phyloP scores from a whole-genome alignment of 2,113 vertebrate genomes.

The Embiotoca jacksoni region DNA sequence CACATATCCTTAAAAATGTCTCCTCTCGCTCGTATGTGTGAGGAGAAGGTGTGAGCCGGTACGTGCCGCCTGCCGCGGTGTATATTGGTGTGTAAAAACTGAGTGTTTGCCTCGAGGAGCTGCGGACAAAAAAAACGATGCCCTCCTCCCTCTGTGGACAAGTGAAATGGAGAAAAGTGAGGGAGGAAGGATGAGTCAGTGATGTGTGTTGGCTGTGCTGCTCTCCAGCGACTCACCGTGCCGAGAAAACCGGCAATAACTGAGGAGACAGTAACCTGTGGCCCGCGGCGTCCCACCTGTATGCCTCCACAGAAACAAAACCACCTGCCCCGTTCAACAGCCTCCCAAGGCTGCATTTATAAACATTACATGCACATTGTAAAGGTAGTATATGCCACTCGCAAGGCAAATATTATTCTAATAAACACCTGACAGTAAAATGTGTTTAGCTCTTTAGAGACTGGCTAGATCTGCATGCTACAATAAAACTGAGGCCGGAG shows the following conservation, averaged over 20 bases:
- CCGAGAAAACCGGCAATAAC: slow-evolving; percentile 30
- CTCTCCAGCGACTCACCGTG: slow-evolving; percentile 38
- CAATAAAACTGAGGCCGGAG: no score
- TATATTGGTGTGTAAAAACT: neutral
- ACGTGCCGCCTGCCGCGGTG: neutral
- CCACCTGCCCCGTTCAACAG: slow-evolving; percentile 26
- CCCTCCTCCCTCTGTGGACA: slow-evolving; percentile 2
- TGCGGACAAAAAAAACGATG: neutral
- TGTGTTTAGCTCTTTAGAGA: neutral
- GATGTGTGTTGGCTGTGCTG: slow-evolving; percentile 54
- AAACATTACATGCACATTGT: slow-evolving; percentile 18
- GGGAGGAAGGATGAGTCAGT: slow-evolving; percentile 60
- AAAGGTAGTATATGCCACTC: slow-evolving; percentile 19
- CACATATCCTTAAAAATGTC: slow-evolving; percentile 3
- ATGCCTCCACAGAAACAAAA: slow-evolving; percentile 20
- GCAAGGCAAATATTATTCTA: slow-evolving; percentile 26
- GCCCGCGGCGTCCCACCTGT: slow-evolving; percentile 53
- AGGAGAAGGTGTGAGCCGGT: neutral
- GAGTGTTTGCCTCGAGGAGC: slow-evolving; percentile 14
- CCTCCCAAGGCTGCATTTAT: slow-evolving; percentile 49
- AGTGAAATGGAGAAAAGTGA: slow-evolving; percentile 32
- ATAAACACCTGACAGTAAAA: slow-evolving; percentile 21
- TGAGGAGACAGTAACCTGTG: slow-evolving; percentile 54
- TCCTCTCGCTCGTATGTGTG: neutral
- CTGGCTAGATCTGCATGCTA: no score